Evolutionary conservation across 2,797 vertebrate genomes (phyloP).

Genomic region (Smutsia gigantea): DNA sequence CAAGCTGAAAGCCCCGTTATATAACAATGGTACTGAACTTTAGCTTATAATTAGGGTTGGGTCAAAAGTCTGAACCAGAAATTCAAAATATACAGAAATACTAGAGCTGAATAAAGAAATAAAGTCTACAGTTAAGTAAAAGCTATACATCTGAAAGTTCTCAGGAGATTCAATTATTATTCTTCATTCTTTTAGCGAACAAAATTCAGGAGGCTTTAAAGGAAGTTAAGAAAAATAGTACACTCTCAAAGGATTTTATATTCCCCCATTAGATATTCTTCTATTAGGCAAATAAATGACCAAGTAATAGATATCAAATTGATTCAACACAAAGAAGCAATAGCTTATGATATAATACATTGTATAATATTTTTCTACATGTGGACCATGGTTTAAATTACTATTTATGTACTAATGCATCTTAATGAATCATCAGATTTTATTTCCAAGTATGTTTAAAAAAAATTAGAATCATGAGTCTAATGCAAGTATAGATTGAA

Average conservation of each 20-base stretch:
- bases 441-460: neutral
- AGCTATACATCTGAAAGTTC: conserved; percentile 65
- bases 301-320: neutral
- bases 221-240: conserved; percentile 68
- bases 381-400: neutral
- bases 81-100: conserved; percentile 43
- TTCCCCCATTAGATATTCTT: conserved; percentile 58
- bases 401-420: too few species aligned
- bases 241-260: conserved; percentile 56
- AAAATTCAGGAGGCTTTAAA: conserved; percentile 61
- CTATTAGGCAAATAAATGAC: conserved; percentile 55
- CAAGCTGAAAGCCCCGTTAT: conserved; percentile 55
- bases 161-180: conserved; percentile 67
- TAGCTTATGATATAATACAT: neutral
- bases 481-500: neutral
- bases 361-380: neutral
- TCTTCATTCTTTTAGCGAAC: conserved; percentile 57
- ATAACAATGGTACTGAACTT: neutral
- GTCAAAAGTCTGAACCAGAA: conserved; percentile 57
- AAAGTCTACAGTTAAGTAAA: conserved; percentile 72
- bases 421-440: neutral
- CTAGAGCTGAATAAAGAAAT: conserved; percentile 51
- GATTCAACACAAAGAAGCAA: conserved; percentile 52
- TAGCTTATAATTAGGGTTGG: neutral
- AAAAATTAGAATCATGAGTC: neutral